Conservation (phyloP, 1,140 invertebrate genomes). For the Oncopodura yosiiana region DNA sequence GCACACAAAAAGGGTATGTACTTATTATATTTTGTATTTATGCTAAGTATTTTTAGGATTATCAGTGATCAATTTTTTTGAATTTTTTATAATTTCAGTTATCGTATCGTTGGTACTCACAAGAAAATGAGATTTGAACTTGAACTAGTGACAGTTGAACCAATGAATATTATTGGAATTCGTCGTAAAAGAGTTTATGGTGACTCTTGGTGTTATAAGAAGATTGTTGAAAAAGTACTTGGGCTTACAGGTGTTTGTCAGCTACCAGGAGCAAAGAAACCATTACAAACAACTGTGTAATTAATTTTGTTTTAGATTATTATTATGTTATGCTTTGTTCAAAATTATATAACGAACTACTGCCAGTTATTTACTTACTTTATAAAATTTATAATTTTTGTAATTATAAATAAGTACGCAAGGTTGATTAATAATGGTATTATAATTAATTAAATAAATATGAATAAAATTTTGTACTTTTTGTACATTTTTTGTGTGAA, state of each 20-base stretch:
- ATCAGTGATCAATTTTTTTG: not conserved
- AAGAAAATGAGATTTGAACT: constrained; percentile 59
- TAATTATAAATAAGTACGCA: no score
- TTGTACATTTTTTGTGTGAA: no score
- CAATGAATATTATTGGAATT: constrained; percentile 51
- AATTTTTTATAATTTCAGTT: constrained; percentile 19
- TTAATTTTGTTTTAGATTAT: not conserved
- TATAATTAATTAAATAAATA: no score
- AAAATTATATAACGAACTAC: no score
- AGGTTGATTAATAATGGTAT: no score
- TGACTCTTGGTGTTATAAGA: constrained; percentile 76
- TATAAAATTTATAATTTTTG: no score
- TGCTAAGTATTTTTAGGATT: not conserved
- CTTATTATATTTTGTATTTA: constrained; percentile 7
- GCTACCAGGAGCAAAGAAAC: not conserved
- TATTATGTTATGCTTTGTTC: not conserved
- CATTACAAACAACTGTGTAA: constrained; percentile 29
- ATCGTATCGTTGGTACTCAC: constrained; percentile 37
- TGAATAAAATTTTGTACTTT: no score
- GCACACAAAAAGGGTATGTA: constrained; percentile 57
- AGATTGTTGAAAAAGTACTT: constrained; percentile 71
- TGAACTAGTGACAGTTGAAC: constrained; percentile 60
- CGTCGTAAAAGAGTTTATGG: constrained; percentile 67
- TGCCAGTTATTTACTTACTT: no score
- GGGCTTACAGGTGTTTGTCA: constrained; percentile 43